phyloP scores from a whole-genome alignment of 1,140 invertebrate genomes.

The Aphelinus atriplicis region DNA sequence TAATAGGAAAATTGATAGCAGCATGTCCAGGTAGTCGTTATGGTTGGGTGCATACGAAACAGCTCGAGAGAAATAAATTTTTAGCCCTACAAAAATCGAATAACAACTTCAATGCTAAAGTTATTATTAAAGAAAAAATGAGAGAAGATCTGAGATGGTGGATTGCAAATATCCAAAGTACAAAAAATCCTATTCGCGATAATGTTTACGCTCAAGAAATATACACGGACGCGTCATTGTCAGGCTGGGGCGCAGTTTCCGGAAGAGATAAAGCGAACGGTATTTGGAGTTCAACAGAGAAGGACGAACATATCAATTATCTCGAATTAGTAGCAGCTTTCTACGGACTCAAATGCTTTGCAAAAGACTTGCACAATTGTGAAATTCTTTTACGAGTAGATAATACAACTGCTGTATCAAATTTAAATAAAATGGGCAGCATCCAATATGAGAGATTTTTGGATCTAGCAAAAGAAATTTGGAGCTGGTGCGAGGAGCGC shows the following conservation, averaged over 20 bases:
- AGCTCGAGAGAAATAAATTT: constrained; percentile 40
- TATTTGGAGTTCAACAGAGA: background rate
- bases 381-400: constrained; percentile 28
- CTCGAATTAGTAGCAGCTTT: background rate
- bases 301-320: background rate
- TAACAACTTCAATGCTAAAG: constrained; percentile 33
- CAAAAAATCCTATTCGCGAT: background rate
- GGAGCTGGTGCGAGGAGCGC: constrained; percentile 21
- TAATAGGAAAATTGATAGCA: constrained; percentile 15
- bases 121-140: background rate
- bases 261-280: background rate
- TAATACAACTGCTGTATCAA: constrained; percentile 5
- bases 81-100: constrained; percentile 36
- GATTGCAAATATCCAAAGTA: background rate
- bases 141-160: background rate
- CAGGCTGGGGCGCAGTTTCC: constrained; percentile 5
- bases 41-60: constrained; percentile 38
- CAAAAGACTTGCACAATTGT: constrained; percentile 7
- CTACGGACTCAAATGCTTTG: background rate
- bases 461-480: constrained; percentile 5
- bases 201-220: background rate
- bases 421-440: constrained; percentile 21
- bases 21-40: constrained; percentile 22
- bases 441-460: constrained; percentile 14
- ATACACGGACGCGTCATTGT: background rate